Evolutionary conservation across 2,797 vertebrate genomes (phyloP).

Genomic region (Podarcis lilfordi): DNA sequence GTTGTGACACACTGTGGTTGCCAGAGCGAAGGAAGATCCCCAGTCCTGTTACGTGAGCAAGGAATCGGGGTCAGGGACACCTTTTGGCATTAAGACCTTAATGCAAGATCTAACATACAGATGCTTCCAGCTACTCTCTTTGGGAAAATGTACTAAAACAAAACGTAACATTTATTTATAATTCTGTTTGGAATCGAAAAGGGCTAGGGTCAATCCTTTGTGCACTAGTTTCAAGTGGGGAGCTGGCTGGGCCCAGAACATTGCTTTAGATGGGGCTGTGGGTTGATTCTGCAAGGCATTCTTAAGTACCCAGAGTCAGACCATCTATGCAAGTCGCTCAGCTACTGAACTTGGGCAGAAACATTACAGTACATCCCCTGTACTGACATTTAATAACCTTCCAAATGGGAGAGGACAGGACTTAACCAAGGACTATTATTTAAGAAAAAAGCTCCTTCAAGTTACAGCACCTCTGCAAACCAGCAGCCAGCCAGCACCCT

Average conservation of each 20-base stretch:
- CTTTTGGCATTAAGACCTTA: too few relatives aligned
- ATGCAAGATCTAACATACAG: background rate
- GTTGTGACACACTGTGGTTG: background rate
- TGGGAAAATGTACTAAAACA: background rate
- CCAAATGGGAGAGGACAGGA: background rate
- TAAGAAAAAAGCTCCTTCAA: background rate
- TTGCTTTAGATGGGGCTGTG: background rate
- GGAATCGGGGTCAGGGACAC: too few relatives aligned
- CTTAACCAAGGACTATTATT: background rate
- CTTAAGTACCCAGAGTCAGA: background rate
- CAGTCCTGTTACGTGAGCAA: background rate
- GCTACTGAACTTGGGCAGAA: background rate
- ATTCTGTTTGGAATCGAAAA: background rate
- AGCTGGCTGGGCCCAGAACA: background rate
- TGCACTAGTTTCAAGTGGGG: too few relatives aligned
- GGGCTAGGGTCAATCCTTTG: too few relatives aligned
- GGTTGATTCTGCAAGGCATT: background rate
- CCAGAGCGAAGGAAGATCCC: background rate
- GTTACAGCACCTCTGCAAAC: background rate
- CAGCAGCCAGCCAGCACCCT: background rate
- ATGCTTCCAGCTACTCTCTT: background rate
- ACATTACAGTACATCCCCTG: background rate
- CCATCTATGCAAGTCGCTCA: background rate
- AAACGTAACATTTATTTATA: background rate
- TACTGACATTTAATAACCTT: background rate